Evolutionary conservation across 2,113 vertebrate genomes (phyloP), one percentile per base, ranked within the genome.

Genomic region (Aphyosemion australe): DNA sequence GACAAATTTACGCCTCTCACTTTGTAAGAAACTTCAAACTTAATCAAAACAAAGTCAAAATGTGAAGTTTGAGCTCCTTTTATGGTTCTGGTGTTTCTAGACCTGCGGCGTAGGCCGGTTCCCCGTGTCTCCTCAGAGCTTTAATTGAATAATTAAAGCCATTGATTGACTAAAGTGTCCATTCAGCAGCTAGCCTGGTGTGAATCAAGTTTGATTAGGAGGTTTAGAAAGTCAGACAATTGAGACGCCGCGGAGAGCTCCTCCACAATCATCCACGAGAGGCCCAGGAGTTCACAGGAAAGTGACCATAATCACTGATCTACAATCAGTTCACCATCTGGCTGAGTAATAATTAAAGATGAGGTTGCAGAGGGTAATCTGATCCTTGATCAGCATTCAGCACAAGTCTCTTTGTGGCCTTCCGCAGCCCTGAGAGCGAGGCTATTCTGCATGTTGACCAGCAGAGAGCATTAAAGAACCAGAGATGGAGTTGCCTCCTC

Each of bases 71-170:
- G 31, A 59, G 49, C 59, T 21, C 64, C 47, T 59, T 21, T 65
- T 50, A 21, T 65, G n/a, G n/a, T n/a, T n/a, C 60, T 72, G 20
- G 69, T 71, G 41, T 77, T 72, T 79, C 10, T 20, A 53, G 47
- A 71, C 53, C 19, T 72, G 80, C 64, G 50, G 49, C 34, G 75
- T 65, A 79, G 65, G 78, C 76, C 26, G 1, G 16, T 68, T 84
- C 74, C 76, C 74, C 72, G 32, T 19, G 14, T 74, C 80, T 84
- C 75, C 88, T 87, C 46, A 61, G 74, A 72, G 69, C 72, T 86
- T 72, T 86, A 87, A 89, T 87, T 87, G 82, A 88, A 89, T 89
- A 90, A 88, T 91, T 87, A 87, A 90, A 85, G 76, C 54, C 69
- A 88, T 85, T 89, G 90, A 90, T 90, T 87, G 82, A 65, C 62